Evolutionary conservation across 2,113 vertebrate species (phyloP), one percentile per base, ranked within the genome.

Genomic region (Phrynocephalus versicolor): DNA sequence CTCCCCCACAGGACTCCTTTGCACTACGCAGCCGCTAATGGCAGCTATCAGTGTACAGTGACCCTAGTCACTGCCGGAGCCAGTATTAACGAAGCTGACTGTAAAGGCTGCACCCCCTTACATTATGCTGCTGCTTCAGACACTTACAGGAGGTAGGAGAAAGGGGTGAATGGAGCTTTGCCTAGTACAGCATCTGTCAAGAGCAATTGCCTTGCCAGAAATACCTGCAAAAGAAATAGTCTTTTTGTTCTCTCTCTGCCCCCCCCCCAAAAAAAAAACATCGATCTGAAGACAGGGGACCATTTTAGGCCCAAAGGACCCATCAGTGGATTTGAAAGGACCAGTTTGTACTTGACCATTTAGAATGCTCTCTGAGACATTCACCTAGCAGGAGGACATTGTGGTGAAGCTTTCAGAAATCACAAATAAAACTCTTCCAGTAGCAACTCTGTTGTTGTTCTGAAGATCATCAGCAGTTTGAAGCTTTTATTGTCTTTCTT

Each of bases 121-220:
- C 98, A 99, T 96, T 99, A 98, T 3, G 97, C 97, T 72, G 98
- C 98, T 30, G 98, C 98, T 39, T 98, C 97, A 0, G 97, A 98
- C 94, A 98, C 97, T 25, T 98, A 98, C 95, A 95, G 96, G 91
- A 97, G 97, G 98, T 99, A 91, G 94, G 95, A 57, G 55, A 0
- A 16, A 1, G 1, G 0, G 0, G 25, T 27, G 0, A 1, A 78
- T n/a, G 21, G 30, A 1, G 9, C 1, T 2, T 5, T 18, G 1
- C 21, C 21, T 1, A 21, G 21, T 2, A 35, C 6, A 0, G 14
- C 10, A 23, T 57, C 6, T 3, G 30, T 58, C 21, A 55, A 51
- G n/a, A 21, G n/a, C 37, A 25, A 25, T 57, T 55, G 21, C 23
- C 58, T 73, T 13, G 1, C 35, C 16, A 30, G 19, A 45, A 45